Evolutionary conservation across 2,113 vertebrate genomes (phyloP), one percentile per base, ranked within the genome.

Genomic region (Triplophysa tibetana): DNA sequence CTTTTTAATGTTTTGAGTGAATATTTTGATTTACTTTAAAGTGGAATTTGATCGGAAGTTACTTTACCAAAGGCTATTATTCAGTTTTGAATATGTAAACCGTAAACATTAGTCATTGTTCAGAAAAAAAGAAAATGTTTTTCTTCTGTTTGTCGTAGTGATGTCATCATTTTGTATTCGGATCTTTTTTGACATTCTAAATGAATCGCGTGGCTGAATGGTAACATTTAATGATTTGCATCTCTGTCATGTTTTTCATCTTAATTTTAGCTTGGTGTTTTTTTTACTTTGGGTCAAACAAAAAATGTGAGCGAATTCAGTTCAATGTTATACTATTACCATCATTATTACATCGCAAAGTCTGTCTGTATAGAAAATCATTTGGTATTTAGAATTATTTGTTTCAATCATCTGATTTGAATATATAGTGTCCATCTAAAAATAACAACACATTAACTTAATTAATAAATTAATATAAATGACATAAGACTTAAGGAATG

Each of bases 161-260:
- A 75, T 73, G 26, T 60, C 54, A 23, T 43, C 43, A 13, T 17
- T 75, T 75, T 74, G 52, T 72, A 58, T 72, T 58, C 21, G 52
- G 72, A 41, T 64, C 26, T 73, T 56, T 50, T 50, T 56, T 72
- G 17, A 48, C 38, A 48, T 58, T 75, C n/a, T 63, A 50, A 63
- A 75, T 50, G 60, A 50, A 50, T 38, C 2, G 4, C 48, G 12
- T 50, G 5, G 62, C 43, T 58, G 56, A 23, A 26, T 33, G 50
- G 62, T 23, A 19, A 43, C 29, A 21, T 74, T 74, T 74, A 5
- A 23, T 12, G 17, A 13, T 64, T 21, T 64, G 61, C 75, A 54
- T 77, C 48, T 54, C 23, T 52, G 43, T 61, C 17, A 64, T 48
- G 61, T 38, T 76, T 50, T 52, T 11, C 62, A 54, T 54, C 45